Conservation (phyloP, 2,113 vertebrate species). For the Lycaon pictus region DNA sequence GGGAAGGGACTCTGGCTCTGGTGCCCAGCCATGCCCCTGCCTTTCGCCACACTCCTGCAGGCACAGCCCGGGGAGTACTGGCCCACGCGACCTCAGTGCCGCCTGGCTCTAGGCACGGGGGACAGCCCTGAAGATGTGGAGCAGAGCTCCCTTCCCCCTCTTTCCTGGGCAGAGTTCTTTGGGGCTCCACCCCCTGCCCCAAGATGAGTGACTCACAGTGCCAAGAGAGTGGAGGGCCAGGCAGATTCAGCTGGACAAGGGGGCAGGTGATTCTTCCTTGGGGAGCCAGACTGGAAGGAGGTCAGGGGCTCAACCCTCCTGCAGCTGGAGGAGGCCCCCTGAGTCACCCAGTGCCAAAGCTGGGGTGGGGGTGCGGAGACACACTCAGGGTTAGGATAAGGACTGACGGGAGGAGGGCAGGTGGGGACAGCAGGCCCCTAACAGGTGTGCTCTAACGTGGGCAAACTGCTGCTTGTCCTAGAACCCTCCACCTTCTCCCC, state of each 20-base stretch:
- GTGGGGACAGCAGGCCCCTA: background rate
- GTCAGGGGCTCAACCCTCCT: background rate
- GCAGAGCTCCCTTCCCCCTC: background rate
- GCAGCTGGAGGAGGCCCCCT: background rate
- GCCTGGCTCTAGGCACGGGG: background rate
- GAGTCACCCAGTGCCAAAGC: background rate
- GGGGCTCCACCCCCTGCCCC: background rate
- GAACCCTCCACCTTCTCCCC: background rate
- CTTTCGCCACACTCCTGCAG: background rate
- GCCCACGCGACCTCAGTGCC: background rate
- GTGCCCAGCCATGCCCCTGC: background rate
- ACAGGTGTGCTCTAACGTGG: background rate
- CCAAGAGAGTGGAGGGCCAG: conserved; percentile 19
- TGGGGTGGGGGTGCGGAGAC: accelerated
- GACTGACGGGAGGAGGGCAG: background rate
- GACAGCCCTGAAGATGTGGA: background rate
- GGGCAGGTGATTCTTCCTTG: background rate
- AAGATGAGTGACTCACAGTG: background rate
- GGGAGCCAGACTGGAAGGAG: background rate
- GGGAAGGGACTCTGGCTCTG: background rate
- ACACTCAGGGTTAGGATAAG: background rate
- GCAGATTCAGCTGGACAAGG: background rate
- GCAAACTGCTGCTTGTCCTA: background rate
- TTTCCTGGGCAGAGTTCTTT: background rate
- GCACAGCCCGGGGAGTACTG: background rate